Base-by-base conservation (phyloP, 2,888 invertebrate genomes). In the Linnaemya vulpina region DNA sequence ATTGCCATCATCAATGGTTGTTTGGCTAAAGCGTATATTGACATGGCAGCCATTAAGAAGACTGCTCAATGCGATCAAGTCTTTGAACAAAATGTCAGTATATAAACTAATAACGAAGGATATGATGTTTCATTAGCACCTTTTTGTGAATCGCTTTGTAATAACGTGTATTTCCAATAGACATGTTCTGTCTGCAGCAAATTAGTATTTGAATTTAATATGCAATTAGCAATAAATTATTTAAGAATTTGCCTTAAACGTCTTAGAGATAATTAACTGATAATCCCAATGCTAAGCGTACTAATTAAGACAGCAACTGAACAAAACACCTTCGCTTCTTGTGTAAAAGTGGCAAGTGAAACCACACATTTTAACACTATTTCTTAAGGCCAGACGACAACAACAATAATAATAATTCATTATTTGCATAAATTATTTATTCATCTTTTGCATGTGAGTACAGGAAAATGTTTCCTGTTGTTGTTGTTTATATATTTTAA, bases 151-250 rank as follows among this genome's bases (percentile, higher is more conserved):
- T 22, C 60, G 49, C 13, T 60, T 49, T 58, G n/a, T 49, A 46
- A 60, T 51, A 30, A 35, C 38, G 25, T 15, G n/a, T 30, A 62
- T n/a, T 22, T 30, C 9, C 25, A 7, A 8, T 15, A 35, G 15
- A 46, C 7, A 0, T 68, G 2, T 46, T 43, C 0, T 43, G 1
- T 43, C 22, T 20, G 20, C 46, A 43, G 30, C 3, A 30, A 30
- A 30, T 30, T 30, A 2, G 30, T 79, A n/a, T 22, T 15, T 53
- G 75, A 76, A 80, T 86, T 75, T 73, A 82, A 77, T 81, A 8
- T 67, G 63, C 71, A 83, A 81, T 81, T 79, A 82, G 82, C 82
- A 77, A 86, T 77, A 84, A 86, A 84, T 82, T 74, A 70, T 63
- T 10, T 83, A 71, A 17, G 68, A 38, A 60, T 38, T 60, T 68